Evolutionary conservation across 2,113 vertebrate genomes (phyloP).

Genomic region (Phoenicopterus ruber): DNA sequence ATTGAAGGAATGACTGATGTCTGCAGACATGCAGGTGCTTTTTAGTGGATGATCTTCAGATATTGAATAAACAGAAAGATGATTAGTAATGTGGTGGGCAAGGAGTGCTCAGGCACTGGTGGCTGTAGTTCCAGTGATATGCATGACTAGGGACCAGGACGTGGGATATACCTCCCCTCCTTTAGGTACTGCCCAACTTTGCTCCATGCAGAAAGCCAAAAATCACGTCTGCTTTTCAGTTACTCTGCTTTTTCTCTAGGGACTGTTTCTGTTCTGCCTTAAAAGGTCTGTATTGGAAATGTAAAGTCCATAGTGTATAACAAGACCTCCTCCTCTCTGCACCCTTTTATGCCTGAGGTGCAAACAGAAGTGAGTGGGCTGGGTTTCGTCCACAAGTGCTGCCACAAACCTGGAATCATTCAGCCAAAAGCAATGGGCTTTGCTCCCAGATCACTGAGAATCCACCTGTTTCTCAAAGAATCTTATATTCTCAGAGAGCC

Average conservation of each 20-base stretch:
- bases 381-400: neutral
- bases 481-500: neutral
- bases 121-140: neutral
- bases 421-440: neutral
- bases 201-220: neutral
- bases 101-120: neutral
- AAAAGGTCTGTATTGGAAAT: neutral
- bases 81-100: neutral
- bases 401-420: neutral
- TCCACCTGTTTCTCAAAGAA: neutral
- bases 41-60: neutral
- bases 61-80: neutral
- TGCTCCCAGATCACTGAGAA: neutral
- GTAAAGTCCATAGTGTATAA: neutral
- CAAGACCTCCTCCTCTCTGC: neutral
- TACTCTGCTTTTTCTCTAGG: neutral
- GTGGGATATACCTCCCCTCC: neutral
- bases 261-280: neutral
- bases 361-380: neutral
- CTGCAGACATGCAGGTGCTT: neutral
- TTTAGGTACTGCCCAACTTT: neutral
- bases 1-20: neutral
- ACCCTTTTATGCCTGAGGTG: neutral
- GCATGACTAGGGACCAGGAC: neutral
- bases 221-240: neutral